Percentiles rank a stretch among this genome's conserved stretches.
Conservation (phyloP, 2,888 invertebrate genomes). For the Agrochola macilenta region DNA sequence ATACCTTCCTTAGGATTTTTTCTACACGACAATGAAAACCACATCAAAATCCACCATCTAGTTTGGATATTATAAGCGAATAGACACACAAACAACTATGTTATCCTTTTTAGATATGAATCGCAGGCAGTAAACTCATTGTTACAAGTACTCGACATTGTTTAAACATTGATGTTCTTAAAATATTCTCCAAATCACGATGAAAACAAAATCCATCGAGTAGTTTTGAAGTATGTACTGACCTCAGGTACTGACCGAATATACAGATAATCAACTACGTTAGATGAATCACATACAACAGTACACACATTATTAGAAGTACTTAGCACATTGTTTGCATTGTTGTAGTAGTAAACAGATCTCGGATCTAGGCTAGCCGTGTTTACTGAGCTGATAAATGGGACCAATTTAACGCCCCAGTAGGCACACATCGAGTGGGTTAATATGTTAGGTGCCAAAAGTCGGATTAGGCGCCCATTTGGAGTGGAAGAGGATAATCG, state of each 20-base stretch:
- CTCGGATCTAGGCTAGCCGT: slow-evolving; percentile 66
- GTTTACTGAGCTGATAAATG: slow-evolving; percentile 70
- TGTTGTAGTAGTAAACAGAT: slow-evolving; percentile 54
- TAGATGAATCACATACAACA: slow-evolving; percentile 19
- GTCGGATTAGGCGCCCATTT: slow-evolving; percentile 13
- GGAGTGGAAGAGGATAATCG: background rate
- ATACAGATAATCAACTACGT: background rate
- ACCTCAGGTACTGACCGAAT: background rate
- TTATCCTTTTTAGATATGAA: background rate
- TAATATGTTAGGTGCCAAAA: slow-evolving; percentile 48
- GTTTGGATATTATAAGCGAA: background rate
- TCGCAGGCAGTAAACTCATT: background rate
- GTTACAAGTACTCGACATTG: background rate
- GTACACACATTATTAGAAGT: slow-evolving; percentile 12
- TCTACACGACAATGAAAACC: background rate
- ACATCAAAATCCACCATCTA: background rate
- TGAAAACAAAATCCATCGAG: background rate
- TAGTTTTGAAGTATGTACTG: background rate
- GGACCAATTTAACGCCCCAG: slow-evolving; percentile 68
- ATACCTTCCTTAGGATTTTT: background rate
- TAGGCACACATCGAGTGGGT: slow-evolving; percentile 43
- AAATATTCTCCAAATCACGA: background rate
- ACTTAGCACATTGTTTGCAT: slow-evolving; percentile 31
- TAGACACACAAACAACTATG: background rate
- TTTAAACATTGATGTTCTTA: background rate